phyloP scores from a whole-genome alignment of 2,888 invertebrate species.

The Galeopsomyia nigrocyanea region DNA sequence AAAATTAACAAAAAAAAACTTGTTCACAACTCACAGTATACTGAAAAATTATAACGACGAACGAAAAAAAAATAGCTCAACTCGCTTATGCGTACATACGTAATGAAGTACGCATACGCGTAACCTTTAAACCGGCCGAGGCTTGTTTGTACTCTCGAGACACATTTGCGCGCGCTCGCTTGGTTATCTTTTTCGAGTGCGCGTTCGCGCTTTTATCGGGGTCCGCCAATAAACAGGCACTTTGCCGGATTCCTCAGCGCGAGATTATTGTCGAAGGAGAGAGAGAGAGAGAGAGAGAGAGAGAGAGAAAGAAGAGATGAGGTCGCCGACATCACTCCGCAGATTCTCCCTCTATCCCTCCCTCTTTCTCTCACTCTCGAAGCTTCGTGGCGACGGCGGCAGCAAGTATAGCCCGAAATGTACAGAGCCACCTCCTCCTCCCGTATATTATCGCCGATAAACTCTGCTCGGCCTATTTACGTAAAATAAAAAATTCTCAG shows the following conservation, averaged over 20 bases:
- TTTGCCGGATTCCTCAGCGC: conserved; percentile 20
- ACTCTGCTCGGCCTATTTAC: conserved; percentile 35
- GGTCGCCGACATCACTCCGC: conserved; percentile 13
- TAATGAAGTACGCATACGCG: conserved; percentile 7
- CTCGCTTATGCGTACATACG: background rate
- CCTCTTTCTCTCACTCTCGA: conserved; percentile 27
- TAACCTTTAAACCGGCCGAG: conserved; percentile 22
- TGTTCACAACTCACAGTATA: too few species aligned
- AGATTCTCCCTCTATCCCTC: background rate
- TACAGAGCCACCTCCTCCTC: background rate
- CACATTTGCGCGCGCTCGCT: background rate
- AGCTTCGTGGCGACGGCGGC: too few species aligned
- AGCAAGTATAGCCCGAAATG: conserved; percentile 16
- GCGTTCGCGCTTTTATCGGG: conserved; percentile 14
- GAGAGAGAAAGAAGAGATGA: background rate
- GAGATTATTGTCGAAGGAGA: conserved; percentile 24
- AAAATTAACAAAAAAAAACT: too few species aligned
- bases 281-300: too few species aligned
- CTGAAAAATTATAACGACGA: background rate
- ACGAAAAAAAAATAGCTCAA: background rate
- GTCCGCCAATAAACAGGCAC: conserved; percentile 33
- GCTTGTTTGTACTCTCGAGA: conserved; percentile 29
- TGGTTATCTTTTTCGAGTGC: conserved; percentile 35
- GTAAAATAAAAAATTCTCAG: conserved; percentile 42
- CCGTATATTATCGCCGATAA: conserved; percentile 22